Base-by-base conservation (phyloP, 2,888 invertebrate genomes). In the Lithophane ornitopus region DNA sequence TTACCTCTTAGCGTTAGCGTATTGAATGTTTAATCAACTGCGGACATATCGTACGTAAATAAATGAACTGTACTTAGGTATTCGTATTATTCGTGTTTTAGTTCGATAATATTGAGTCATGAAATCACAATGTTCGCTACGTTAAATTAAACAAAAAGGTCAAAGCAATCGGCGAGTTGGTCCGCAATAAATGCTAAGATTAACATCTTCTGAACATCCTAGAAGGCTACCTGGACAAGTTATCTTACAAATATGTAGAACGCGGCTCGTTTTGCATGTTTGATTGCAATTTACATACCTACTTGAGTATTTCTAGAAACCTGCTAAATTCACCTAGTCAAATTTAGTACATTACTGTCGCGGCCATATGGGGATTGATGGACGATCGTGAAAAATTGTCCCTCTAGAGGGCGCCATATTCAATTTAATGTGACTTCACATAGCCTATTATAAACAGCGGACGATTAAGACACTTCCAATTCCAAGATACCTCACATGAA, bases 1-100 rank as follows among this genome's bases (percentile, higher is more conserved):
- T 58, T 58, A 34, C 46, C 2, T n/a, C n/a, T n/a, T n/a, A n/a
- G n/a, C n/a, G n/a, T 58, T 72, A 72, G 56, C 46, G 7, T 46
- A 73, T 39, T 58, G 14, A 46, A 72, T 72, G 14, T 44, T 44
- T 44, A 34, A n/a, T 70, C n/a, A 72, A 19, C n/a, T 44, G 46
- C 26, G 14, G 14, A 46, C 34, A 14, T 16, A 28, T 28, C 4
- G 9, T 71, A 71, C 34, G 3, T 56, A 44, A n/a, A 44, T 44
- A 54, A 44, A n/a, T 34, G 28, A 54, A n/a, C 9, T 16, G 22
- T 28, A n/a, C 16, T 14, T 62, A 16, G 9, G 16, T 41, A 12
- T 34, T 46, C 19, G 46, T 49, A 49, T 19, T 49, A 49, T 49
- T 49, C 16, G n/a, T 34, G n/a, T 70, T 70, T 63, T 16, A 16